Conservation (phyloP, 53 echinoderm and acorn worm genomes). For the Crossaster papposus region DNA sequence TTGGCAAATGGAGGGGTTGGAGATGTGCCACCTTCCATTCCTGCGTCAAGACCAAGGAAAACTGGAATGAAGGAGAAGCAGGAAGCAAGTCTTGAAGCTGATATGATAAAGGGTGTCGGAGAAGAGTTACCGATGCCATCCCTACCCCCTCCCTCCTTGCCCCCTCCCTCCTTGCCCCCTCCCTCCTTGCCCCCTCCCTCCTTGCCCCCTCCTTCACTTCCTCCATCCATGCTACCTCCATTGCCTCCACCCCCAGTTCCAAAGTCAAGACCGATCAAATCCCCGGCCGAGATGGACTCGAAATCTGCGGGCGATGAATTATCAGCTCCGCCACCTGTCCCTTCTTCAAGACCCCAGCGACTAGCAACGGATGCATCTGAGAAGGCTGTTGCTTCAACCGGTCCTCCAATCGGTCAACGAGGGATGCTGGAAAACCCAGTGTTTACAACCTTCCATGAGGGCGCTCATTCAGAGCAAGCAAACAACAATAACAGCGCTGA, state of each 20-base stretch:
- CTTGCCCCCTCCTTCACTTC: neutral
- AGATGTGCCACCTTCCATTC: slow-evolving; percentile 24
- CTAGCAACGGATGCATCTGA: neutral
- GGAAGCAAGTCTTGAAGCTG: slow-evolving; percentile 3
- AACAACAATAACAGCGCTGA: slow-evolving; percentile 26
- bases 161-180: neutral
- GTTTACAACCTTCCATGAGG: neutral
- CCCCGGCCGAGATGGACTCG: neutral
- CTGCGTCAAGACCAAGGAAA: slow-evolving; percentile 18
- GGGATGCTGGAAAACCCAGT: slow-evolving; percentile 13
- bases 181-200: neutral
- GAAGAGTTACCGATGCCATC: slow-evolving; percentile 17
- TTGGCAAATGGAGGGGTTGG: neutral
- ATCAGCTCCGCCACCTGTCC: slow-evolving; percentile 49
- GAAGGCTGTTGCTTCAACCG: neutral
- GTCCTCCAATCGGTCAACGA: neutral
- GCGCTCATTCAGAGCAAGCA: neutral
- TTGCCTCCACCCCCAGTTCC: slow-evolving; percentile 35
- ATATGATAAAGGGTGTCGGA: slow-evolving; percentile 8
- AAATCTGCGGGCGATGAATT: neutral
- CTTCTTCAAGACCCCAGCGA: slow-evolving; percentile 33
- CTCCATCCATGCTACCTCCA: neutral
- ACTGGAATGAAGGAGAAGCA: neutral
- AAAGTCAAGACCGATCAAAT: slow-evolving; percentile 5
- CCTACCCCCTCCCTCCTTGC: slow-evolving; percentile 11